phyloP scores from a whole-genome alignment of 1,140 invertebrate genomes.

The Drosophila simulans region DNA sequence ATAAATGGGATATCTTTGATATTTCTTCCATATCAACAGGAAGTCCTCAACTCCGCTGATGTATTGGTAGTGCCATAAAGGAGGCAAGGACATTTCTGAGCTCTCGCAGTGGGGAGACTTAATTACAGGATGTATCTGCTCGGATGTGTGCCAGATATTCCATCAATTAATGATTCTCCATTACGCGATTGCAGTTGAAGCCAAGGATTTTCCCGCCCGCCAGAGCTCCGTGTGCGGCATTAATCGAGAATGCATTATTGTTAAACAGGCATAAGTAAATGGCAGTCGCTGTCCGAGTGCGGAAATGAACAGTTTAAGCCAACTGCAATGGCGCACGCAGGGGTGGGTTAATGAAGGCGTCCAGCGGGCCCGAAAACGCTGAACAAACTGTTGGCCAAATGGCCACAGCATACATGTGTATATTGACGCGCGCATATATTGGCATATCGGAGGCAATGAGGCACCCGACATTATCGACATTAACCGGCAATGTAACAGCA shows the following conservation, averaged over 20 bases:
- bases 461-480: slow-evolving; percentile 46
- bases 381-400: slow-evolving; percentile 25
- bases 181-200: slow-evolving; percentile 10
- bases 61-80: too few species aligned
- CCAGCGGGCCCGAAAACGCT: slow-evolving; percentile 22
- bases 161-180: slow-evolving; percentile 40
- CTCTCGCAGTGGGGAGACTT: slow-evolving; percentile 1
- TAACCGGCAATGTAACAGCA: slow-evolving; percentile 15
- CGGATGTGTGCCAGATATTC: slow-evolving; percentile 11
- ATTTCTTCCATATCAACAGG: too few species aligned
- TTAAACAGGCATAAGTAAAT: slow-evolving; percentile 57
- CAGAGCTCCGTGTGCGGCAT: slow-evolving; percentile 16
- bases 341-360: slow-evolving; percentile 18
- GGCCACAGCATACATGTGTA: neutral
- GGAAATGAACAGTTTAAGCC: slow-evolving; percentile 38
- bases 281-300: slow-evolving; percentile 11
- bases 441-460: slow-evolving; percentile 18
- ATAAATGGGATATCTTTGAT: neutral
- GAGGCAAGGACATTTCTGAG: neutral
- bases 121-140: slow-evolving; percentile 28
- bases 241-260: slow-evolving; percentile 55
- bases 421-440: neutral
- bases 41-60: too few species aligned
- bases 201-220: neutral
- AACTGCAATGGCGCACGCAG: slow-evolving; percentile 26